These are phyloP conservation scores for Drosophila murphyi DNA, from an alignment of 1,140 invertebrate species.

Conservation along the genomic window DNA sequence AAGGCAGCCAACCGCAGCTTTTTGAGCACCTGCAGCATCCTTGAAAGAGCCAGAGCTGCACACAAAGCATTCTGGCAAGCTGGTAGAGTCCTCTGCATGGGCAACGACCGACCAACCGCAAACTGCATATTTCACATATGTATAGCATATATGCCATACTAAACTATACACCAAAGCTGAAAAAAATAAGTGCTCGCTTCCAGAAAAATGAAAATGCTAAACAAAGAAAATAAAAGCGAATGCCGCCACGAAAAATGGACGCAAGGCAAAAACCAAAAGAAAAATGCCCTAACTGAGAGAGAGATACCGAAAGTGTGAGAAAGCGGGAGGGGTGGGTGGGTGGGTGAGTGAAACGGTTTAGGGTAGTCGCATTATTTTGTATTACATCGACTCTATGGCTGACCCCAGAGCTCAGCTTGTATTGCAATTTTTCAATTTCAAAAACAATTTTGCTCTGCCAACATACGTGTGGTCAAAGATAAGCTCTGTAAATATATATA, in stretches of 20 bases:
- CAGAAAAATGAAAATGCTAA: constrained; percentile 73
- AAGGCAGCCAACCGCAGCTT: constrained; percentile 27
- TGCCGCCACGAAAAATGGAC: constrained; percentile 59
- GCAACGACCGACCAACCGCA: constrained; percentile 17
- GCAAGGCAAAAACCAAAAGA: constrained; percentile 69
- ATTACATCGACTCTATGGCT: constrained; percentile 66
- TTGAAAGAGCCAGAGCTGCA: constrained; percentile 46
- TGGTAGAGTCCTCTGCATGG: constrained; percentile 11
- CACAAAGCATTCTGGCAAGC: constrained; percentile 59
- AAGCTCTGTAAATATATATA: constrained; percentile 75
- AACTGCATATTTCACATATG: constrained; percentile 66
- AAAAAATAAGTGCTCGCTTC: constrained; percentile 37
- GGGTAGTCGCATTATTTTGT: constrained; percentile 71
- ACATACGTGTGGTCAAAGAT: constrained; percentile 83
- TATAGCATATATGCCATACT: constrained; percentile 27
- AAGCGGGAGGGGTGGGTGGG: neutral
- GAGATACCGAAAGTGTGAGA: neutral
- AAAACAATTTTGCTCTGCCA: constrained; percentile 82
- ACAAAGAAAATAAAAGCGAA: constrained; percentile 76
- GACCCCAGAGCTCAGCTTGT: constrained; percentile 67
- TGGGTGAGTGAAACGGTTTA: constrained; percentile 13
- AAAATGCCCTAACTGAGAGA: constrained; percentile 57
- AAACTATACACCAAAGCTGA: constrained; percentile 22
- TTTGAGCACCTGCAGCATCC: constrained; percentile 68
- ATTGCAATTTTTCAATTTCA: constrained; percentile 83